A percentile compares a stretch with the other conserved stretches of the same genome.
phyloP scores from a whole-genome alignment of 2,113 vertebrate genomes.

The Notarius quadriscutis region DNA sequence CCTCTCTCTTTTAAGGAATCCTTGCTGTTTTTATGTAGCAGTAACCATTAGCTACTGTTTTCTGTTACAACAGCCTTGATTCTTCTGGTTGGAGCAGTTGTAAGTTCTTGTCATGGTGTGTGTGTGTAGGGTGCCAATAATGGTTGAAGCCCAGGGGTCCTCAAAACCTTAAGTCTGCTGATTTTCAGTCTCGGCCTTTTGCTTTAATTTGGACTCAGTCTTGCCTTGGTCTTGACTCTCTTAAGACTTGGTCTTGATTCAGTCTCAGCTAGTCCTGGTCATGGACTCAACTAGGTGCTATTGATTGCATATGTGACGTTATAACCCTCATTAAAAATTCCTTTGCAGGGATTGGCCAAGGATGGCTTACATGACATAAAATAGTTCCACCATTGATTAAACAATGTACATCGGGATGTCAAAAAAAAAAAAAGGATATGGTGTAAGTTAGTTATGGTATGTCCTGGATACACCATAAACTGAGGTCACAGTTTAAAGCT shows the following conservation, averaged over 20 bases:
- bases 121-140: not conserved
- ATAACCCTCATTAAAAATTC: too few relatives aligned
- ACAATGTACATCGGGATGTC: too few relatives aligned
- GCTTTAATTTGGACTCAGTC: not conserved
- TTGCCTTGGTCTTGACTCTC: not conserved
- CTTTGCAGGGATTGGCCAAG: too few relatives aligned
- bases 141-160: not conserved
- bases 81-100: not conserved
- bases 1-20: not conserved
- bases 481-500: too few relatives aligned
- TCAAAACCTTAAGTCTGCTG: not conserved
- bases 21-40: not conserved
- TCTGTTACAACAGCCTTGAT: not conserved
- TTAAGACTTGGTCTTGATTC: not conserved
- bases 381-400: too few relatives aligned
- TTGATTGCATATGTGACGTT: not conserved
- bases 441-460: too few relatives aligned
- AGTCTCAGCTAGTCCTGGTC: not conserved
- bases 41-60: not conserved
- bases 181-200: not conserved
- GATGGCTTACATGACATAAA: too few relatives aligned
- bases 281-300: not conserved
- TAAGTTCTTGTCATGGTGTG: not conserved
- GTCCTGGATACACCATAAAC: too few relatives aligned
- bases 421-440: too few relatives aligned